Base-by-base conservation (phyloP, 2,888 invertebrate species). In the Cloeon dipterum region DNA sequence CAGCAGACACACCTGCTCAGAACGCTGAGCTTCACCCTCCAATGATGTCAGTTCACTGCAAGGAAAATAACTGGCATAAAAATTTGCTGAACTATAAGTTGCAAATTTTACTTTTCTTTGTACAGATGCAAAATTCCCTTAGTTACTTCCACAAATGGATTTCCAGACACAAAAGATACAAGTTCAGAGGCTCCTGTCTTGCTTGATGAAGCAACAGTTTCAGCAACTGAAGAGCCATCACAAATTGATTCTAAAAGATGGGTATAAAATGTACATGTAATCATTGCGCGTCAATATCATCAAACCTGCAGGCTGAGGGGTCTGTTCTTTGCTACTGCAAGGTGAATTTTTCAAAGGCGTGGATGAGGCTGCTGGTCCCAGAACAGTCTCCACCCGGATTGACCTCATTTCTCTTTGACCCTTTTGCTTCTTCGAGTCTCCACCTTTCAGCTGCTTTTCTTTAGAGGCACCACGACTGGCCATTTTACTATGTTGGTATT, bases 41-140 rank as follows among this genome's bases (percentile, higher is more conserved):
- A 74, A 63, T 46, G 72, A 71, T 39, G 74, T 76, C 41, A 76
- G 60, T 51, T 79, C 74, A 59, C 83, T 85, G 49, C 5, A 54
- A 56, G 43, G 36, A 41, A 41, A 35, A 36, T n/a, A n/a, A n/a
- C n/a, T n/a, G n/a, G n/a, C n/a, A n/a, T n/a, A n/a, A n/a, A n/a
- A n/a, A n/a, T n/a, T n/a, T n/a, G n/a, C n/a, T n/a, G n/a, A n/a
- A n/a, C n/a, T n/a, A n/a, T n/a, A n/a, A n/a, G 17, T 36, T 26
- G 26, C 37, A 26, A 34, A 43, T 59, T 69, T 59, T 59, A 93
- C 93, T 91, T 88, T 56, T 94, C 91, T 55, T 94, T 96, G 55
- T 89, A 96, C 16, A 98, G 63, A 65, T 98, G 98, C 40, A 99
- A 62, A 34, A 98, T 77, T 26, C 98, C 98, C 55, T 89, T 88